A percentile compares a stretch with the other conserved stretches of the same genome.
These are phyloP conservation scores for Astyanax mexicanus DNA, from an alignment of 2,797 vertebrate genomes.

Conservation along the genomic window DNA sequence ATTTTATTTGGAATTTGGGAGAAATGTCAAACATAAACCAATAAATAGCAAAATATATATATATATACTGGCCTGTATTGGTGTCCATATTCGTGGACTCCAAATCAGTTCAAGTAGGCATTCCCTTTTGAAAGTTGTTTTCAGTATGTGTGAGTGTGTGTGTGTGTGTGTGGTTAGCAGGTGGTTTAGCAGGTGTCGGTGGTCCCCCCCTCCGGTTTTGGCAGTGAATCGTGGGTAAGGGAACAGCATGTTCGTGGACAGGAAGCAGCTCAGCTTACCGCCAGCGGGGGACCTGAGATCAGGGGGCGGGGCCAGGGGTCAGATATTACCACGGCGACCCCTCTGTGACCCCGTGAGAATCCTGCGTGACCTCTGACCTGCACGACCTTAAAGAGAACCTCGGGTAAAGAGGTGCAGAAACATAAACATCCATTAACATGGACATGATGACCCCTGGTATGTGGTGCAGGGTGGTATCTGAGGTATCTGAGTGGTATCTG, in stretches of 20 bases:
- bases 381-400: not conserved
- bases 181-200: slow-evolving; percentile 24
- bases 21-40: too few relatives aligned
- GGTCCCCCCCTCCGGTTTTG: not conserved
- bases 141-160: not conserved
- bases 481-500: too few relatives aligned
- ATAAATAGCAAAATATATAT: too few relatives aligned
- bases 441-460: too few relatives aligned
- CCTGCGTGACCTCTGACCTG: too few relatives aligned
- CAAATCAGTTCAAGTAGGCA: too few relatives aligned
- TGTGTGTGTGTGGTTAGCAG: slow-evolving; percentile 5
- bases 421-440: not conserved
- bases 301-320: not conserved
- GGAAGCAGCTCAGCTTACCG: slow-evolving; percentile 15
- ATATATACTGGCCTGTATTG: too few relatives aligned
- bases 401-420: not conserved
- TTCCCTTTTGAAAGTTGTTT: not conserved
- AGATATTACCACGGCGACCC: slow-evolving; percentile 3
- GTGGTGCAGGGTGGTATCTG: too few relatives aligned
- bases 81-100: too few relatives aligned
- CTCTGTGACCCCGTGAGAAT: not conserved
- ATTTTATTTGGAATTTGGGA: too few relatives aligned
- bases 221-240: slow-evolving; percentile 13
- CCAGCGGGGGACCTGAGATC: not conserved
- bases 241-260: slow-evolving; percentile 17